A percentile compares a stretch with the other conserved stretches of the same genome.
These are phyloP conservation scores for Drosophila atripex DNA, from an alignment of 2,888 invertebrate species.

Conservation along the genomic window DNA sequence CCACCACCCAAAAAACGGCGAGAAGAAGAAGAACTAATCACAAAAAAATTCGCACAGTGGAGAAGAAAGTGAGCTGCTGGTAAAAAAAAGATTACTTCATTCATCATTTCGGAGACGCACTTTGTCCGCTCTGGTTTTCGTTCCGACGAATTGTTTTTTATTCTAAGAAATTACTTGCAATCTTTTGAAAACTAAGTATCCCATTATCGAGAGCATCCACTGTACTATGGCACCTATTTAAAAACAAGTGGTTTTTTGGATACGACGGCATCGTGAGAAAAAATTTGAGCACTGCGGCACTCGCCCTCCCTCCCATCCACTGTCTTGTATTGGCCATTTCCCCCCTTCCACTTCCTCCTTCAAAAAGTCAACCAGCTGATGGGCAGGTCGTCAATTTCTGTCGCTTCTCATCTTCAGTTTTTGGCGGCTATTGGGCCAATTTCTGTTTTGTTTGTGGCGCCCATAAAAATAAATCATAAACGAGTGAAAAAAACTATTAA, in stretches of 20 bases:
- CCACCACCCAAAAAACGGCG: conserved; percentile 65
- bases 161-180: not conserved
- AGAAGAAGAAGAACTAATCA: conserved; percentile 35
- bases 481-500: conserved; percentile 35
- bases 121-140: not conserved
- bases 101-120: conserved; percentile 53
- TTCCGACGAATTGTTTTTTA: not conserved
- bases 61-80: conserved; percentile 48
- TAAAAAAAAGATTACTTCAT: conserved; percentile 59
- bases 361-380: conserved; percentile 19
- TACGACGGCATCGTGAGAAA: conserved; percentile 50
- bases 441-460: conserved; percentile 40
- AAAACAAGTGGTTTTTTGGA: conserved; percentile 39
- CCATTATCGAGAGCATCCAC: not conserved
- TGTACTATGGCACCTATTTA: conserved; percentile 17
- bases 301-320: conserved; percentile 13
- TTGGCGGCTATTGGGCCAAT: conserved; percentile 17
- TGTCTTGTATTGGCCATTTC: conserved; percentile 17
- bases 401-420: conserved; percentile 18
- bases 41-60: conserved; percentile 65
- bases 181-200: not conserved
- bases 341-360: not conserved
- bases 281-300: conserved; percentile 46
- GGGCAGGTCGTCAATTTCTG: conserved; percentile 24
- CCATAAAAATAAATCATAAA: conserved; percentile 59